Evolutionary conservation across 2,888 invertebrate species (phyloP), one percentile per base, ranked within the genome.

Genomic region (Stramonita haemastoma): DNA sequence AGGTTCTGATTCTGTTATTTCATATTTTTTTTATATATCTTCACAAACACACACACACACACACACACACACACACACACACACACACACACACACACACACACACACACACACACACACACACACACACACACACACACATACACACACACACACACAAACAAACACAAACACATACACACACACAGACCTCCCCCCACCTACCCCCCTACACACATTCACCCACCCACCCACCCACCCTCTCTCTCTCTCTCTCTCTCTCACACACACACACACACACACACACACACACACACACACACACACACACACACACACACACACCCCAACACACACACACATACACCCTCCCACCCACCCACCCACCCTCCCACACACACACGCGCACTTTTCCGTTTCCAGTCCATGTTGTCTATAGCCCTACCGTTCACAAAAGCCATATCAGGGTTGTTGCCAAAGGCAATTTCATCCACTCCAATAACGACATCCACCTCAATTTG

Each of bases 131-230:
- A 56, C 29, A 32, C 85, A 26, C 57, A 29, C 85, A 56, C 85
- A 85, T 29, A 29, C 85, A 29, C 26, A 85, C 85, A 57, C 85
- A n/a, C 57, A 56, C 11, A 85, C n/a, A 85, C 73, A n/a, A 22
- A 73, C 73, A 66, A 4, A n/a, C n/a, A 13, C 17, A 26, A 1
- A n/a, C 73, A 29, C 29, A n/a, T n/a, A 29, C 73, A 73, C 11
- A n/a, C 5, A 26, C 26, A 17, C 26, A 6, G 22, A 73, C 26
- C 8, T n/a, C 0, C 26, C 17, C 26, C 8, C 73, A 73, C 73
- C 8, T 26, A 73, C 4, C 17, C 46, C 29, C 11, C 26, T 34
- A 32, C 34, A 36, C 83, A 32, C 83, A 83, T 22, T 17, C 66
- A 19, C 83, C 22, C 32, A 83, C 83, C 22, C 83, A 17, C 34